phyloP scores from a whole-genome alignment of 2,797 vertebrate genomes.

The Arnoldichthys spilopterus region DNA sequence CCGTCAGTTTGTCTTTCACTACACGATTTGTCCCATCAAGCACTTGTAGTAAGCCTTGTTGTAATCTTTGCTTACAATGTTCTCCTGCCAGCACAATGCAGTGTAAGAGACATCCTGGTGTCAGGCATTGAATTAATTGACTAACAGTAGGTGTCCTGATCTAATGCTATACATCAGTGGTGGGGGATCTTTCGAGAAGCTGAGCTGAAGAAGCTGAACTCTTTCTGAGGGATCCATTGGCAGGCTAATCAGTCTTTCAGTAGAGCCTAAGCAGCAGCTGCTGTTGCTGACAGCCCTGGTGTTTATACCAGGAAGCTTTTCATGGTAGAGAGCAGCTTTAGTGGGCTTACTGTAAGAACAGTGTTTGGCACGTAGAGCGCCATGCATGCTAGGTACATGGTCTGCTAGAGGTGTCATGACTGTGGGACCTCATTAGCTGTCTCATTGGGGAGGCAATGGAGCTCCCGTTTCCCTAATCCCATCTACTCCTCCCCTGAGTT shows the following conservation, averaged over 20 bases:
- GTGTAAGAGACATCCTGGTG: conserved; percentile 45
- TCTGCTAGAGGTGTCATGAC: conserved; percentile 53
- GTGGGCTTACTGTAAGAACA: conserved; percentile 59
- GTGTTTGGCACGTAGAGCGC: conserved; percentile 42
- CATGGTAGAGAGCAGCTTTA: conserved; percentile 60
- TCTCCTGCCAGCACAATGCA: conserved; percentile 48
- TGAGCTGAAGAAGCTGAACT: conserved; percentile 38
- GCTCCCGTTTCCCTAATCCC: conserved; percentile 53
- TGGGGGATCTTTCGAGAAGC: conserved; percentile 46
- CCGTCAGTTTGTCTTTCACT: conserved; percentile 32
- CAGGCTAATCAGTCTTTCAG: conserved; percentile 57
- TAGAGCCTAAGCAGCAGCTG: conserved; percentile 49
- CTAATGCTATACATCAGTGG: conserved; percentile 55
- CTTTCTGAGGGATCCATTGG: conserved; percentile 54
- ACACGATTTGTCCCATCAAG: conserved; percentile 40
- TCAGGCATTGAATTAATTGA: conserved; percentile 57
- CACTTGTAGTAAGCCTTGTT: conserved; percentile 42
- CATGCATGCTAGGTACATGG: conserved; percentile 49
- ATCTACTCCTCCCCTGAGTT: conserved; percentile 59
- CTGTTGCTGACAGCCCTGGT: conserved; percentile 48
- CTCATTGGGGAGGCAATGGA: conserved; percentile 57
- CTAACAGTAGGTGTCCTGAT: conserved; percentile 57
- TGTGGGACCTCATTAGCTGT: conserved; percentile 61
- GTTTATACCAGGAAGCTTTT: conserved; percentile 57
- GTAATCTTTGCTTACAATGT: conserved; percentile 55